These are phyloP conservation scores for Cerastis rubricosa DNA, from an alignment of 2,888 invertebrate species.

Conservation along the genomic window DNA sequence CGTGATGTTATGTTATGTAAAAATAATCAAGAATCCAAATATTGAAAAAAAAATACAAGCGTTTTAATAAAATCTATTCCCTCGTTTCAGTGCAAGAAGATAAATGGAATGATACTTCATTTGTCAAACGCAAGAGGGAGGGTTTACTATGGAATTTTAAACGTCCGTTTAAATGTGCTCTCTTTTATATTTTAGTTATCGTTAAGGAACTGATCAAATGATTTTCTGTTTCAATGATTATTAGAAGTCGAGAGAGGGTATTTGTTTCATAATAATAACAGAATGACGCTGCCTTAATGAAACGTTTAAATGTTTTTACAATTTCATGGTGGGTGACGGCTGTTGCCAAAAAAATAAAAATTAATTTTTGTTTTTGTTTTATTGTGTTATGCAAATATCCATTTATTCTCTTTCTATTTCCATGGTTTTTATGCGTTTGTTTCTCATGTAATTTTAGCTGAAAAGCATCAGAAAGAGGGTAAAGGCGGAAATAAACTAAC, in stretches of 20 bases:
- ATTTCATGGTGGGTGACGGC: background rate
- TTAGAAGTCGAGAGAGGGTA: constrained; percentile 1
- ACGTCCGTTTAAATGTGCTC: constrained; percentile 34
- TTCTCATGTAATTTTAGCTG: background rate
- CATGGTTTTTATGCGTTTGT: background rate
- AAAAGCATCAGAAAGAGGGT: background rate
- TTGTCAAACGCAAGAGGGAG: constrained; percentile 50
- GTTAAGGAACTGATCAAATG: constrained; percentile 23
- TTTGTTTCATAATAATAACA: constrained; percentile 1
- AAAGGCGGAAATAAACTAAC: too few relatives aligned
- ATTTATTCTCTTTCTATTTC: background rate
- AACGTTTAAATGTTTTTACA: background rate
- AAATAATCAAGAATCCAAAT: background rate
- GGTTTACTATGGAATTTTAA: constrained; percentile 44
- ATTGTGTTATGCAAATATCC: background rate
- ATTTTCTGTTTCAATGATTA: constrained; percentile 29
- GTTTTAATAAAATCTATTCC: constrained; percentile 27
- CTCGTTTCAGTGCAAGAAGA: constrained; percentile 34
- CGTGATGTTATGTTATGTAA: background rate
- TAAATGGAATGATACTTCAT: constrained; percentile 54
- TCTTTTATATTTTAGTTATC: constrained; percentile 37
- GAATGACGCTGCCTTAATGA: constrained; percentile 2
- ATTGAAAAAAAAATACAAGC: constrained; percentile 5
- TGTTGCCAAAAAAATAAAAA: background rate
- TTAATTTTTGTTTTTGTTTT: background rate